Evolutionary conservation across 2,113 vertebrate species (phyloP).

Genomic region (Zingel zingel): DNA sequence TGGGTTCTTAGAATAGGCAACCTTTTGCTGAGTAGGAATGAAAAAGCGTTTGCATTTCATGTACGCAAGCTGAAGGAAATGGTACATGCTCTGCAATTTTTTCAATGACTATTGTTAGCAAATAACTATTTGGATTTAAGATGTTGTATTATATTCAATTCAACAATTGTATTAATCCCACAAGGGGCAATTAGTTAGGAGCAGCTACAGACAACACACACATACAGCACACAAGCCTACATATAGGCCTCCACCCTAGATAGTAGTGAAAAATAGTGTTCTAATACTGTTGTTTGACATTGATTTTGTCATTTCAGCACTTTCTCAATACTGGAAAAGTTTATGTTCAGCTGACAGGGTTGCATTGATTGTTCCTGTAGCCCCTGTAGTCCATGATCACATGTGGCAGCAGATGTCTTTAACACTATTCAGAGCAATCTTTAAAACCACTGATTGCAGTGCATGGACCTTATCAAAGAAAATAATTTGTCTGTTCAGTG

Average conservation of each 20-base stretch:
- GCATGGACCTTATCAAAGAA: slow-evolving; percentile 47
- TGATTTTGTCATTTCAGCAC: slow-evolving; percentile 19
- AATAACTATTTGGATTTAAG: slow-evolving; percentile 1
- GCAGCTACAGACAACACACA: no score
- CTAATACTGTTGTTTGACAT: background rate
- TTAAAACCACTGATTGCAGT: slow-evolving; percentile 40
- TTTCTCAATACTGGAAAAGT: background rate
- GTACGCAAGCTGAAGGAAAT: background rate
- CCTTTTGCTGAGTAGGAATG: background rate
- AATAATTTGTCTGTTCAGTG: slow-evolving; percentile 17
- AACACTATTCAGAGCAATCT: slow-evolving; percentile 11
- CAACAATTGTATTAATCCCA: no score
- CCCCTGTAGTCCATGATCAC: slow-evolving; percentile 22
- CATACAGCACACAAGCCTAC: no score
- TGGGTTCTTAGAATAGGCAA: background rate
- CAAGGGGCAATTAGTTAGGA: no score
- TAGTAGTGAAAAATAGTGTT: no score
- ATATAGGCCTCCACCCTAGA: no score
- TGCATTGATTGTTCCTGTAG: slow-evolving; percentile 34
- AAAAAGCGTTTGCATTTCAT: background rate
- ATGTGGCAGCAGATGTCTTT: slow-evolving; percentile 23
- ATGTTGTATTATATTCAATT: background rate
- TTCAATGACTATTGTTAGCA: background rate
- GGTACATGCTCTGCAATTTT: background rate
- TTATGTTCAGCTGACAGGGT: slow-evolving; percentile 10